Percentiles rank a stretch among this genome's conserved stretches.
These are phyloP conservation scores for Hoplostethus atlanticus DNA, from an alignment of 2,797 vertebrate genomes.

Conservation along the genomic window DNA sequence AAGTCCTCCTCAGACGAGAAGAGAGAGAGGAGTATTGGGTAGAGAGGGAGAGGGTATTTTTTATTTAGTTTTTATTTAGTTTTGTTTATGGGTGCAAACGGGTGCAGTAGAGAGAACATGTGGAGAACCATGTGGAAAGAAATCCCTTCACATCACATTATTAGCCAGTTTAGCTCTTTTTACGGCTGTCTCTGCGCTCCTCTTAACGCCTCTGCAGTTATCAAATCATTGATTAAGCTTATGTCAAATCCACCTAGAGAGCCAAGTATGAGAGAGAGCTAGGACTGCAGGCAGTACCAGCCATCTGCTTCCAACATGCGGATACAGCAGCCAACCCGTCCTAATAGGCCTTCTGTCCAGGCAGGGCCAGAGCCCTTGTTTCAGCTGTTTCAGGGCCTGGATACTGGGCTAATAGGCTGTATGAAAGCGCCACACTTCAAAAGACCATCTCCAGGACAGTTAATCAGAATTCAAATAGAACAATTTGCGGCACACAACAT, in stretches of 20 bases:
- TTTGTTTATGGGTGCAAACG: too few relatives aligned
- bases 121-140: conserved; percentile 33
- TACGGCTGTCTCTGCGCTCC: conserved; percentile 47
- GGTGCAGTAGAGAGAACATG: not conserved
- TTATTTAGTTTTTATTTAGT: too few relatives aligned
- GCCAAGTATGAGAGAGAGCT: conserved; percentile 50
- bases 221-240: conserved; percentile 76
- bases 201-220: conserved; percentile 68
- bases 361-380: conserved; percentile 21
- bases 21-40: too few relatives aligned
- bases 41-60: not conserved
- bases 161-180: conserved; percentile 48
- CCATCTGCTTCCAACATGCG: conserved; percentile 63
- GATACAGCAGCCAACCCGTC: conserved; percentile 48
- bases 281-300: conserved; percentile 40
- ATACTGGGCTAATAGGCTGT: not conserved
- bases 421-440: not conserved
- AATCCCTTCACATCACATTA: conserved; percentile 52
- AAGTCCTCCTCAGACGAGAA: not conserved
- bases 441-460: not conserved
- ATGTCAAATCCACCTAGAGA: conserved; percentile 61
- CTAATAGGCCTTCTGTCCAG: conserved; percentile 39
- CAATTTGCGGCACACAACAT: not conserved
- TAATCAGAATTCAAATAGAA: not conserved
- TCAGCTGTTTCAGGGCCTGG: conserved; percentile 11